phyloP scores from a whole-genome alignment of 2,797 vertebrate genomes.

The Mus minutoides region DNA sequence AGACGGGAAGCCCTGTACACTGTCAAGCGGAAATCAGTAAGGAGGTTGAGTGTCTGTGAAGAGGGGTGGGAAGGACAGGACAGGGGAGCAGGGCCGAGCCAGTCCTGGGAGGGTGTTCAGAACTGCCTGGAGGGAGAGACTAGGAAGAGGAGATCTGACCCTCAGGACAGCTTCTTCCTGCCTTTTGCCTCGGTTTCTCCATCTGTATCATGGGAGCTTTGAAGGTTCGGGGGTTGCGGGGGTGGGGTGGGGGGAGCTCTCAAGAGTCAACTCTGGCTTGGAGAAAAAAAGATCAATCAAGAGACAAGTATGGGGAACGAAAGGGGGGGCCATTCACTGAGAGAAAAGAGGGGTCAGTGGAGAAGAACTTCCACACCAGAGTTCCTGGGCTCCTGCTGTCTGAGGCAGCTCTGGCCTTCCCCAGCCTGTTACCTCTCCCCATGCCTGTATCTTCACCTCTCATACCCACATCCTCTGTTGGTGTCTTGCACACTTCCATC shows the following conservation, averaged over 20 bases:
- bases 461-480: constrained; percentile 5
- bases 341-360: not conserved
- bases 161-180: not conserved
- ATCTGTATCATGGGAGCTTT: not conserved
- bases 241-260: not conserved
- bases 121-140: not conserved
- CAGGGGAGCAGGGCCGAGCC: not conserved
- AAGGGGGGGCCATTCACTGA: not conserved
- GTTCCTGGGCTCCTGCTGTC: not conserved
- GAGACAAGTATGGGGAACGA: not conserved
- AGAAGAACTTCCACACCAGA: not conserved
- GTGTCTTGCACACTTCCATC: constrained; percentile 35
- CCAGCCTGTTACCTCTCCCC: not conserved
- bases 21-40: not conserved
- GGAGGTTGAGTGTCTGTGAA: not conserved
- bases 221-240: not conserved
- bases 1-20: not conserved
- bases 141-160: not conserved
- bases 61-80: not conserved
- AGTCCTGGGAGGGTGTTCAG: not conserved
- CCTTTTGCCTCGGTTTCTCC: not conserved
- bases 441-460: not conserved
- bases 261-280: not conserved
- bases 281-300: not conserved
- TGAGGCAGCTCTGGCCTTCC: not conserved